phyloP scores from a whole-genome alignment of 92 coral and sea anemone genomes.

The Zoanthus solanderi region DNA sequence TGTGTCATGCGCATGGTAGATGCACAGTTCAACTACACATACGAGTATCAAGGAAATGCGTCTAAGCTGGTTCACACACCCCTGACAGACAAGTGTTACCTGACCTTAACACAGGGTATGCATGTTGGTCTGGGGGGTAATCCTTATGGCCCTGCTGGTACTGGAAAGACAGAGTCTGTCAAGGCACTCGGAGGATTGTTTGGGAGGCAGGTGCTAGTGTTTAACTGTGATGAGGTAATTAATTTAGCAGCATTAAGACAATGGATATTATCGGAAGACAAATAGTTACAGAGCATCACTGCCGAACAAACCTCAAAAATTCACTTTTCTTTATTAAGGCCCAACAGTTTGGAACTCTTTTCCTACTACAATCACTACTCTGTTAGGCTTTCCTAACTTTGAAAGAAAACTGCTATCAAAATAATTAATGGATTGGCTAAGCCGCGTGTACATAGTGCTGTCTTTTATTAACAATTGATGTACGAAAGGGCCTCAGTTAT shows the following conservation, averaged over 20 bases:
- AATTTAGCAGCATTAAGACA: not conserved
- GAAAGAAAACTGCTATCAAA: too few relatives aligned
- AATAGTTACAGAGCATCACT: too few relatives aligned
- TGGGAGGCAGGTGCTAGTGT: slow-evolving; percentile 97
- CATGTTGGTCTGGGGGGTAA: slow-evolving; percentile 99
- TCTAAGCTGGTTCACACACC: slow-evolving; percentile 99
- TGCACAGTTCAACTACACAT: slow-evolving; percentile 95
- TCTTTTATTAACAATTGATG: too few relatives aligned
- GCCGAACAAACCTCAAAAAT: too few relatives aligned
- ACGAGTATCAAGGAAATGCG: slow-evolving; percentile 97
- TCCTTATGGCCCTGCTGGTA: slow-evolving; percentile 99
- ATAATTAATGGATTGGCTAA: too few relatives aligned
- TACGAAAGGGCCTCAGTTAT: too few relatives aligned
- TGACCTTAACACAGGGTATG: slow-evolving; percentile 99
- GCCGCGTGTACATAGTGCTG: too few relatives aligned
- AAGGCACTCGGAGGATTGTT: slow-evolving; percentile 98
- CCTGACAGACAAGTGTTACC: slow-evolving; percentile 98
- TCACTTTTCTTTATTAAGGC: too few relatives aligned
- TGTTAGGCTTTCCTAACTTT: too few relatives aligned
- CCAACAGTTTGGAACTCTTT: too few relatives aligned
- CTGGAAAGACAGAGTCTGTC: slow-evolving; percentile 99
- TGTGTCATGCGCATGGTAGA: slow-evolving; percentile 97
- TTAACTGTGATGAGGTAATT: slow-evolving; percentile 97
- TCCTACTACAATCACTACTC: too few relatives aligned
- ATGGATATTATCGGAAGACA: too few relatives aligned